phyloP scores from a whole-genome alignment of 2,113 vertebrate species.

The Macrotis lagotis region DNA sequence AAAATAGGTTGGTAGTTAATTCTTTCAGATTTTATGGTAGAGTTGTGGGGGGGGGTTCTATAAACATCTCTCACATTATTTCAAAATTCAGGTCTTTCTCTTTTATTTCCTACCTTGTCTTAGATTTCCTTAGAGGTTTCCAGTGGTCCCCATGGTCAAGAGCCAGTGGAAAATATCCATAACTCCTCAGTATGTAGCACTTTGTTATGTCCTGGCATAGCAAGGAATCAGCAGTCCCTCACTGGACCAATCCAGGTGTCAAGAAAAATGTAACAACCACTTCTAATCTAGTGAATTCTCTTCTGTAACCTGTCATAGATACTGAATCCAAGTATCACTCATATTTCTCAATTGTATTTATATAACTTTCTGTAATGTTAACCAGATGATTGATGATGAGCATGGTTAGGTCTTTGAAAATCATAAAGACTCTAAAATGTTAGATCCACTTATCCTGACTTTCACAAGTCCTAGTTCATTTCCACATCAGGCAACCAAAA shows the following conservation, averaged over 20 bases:
- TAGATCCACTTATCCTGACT: neutral
- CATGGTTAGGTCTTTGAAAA: slow-evolving; percentile 33
- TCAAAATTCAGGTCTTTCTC: slow-evolving; percentile 24
- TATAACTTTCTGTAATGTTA: slow-evolving; percentile 16
- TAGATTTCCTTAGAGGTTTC: slow-evolving; percentile 36
- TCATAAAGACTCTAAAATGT: neutral
- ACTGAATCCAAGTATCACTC: slow-evolving; percentile 19
- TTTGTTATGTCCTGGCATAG: slow-evolving; percentile 14
- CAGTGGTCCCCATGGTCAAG: slow-evolving; percentile 31
- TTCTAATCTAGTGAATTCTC: slow-evolving; percentile 30
- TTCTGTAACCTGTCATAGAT: slow-evolving; percentile 42
- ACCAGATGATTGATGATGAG: neutral
- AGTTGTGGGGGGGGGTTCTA: neutral
- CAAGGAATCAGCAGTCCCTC: neutral
- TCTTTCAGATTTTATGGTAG: neutral
- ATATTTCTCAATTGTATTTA: slow-evolving; percentile 38
- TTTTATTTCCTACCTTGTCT: slow-evolving; percentile 11
- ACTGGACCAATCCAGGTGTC: slow-evolving; percentile 34
- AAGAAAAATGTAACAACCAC: slow-evolving; percentile 22
- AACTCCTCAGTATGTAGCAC: neutral
- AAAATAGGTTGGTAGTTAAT: neutral
- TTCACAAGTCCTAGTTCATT: neutral
- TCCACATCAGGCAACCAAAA: slow-evolving; percentile 18
- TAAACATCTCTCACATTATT: neutral
- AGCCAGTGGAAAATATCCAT: slow-evolving; percentile 27